Conservation (phyloP, 2,797 vertebrate species). For the Sebastolobus alascanus region DNA sequence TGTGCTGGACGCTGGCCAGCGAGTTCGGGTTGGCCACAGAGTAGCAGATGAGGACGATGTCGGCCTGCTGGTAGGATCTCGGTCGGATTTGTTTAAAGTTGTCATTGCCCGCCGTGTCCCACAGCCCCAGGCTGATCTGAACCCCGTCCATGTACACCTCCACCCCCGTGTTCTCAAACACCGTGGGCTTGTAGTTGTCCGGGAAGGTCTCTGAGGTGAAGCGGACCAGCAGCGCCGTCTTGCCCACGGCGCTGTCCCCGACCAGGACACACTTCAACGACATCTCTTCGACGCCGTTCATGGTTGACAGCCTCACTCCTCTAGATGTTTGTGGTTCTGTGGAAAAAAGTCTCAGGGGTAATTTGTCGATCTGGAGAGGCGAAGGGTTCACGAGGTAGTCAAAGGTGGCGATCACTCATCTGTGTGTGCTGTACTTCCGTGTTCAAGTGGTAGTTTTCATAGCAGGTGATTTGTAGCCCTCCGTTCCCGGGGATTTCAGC, state of each 20-base stretch:
- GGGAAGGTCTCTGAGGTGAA: constrained; percentile 98
- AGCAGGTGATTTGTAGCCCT: constrained; percentile 1
- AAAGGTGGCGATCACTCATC: neutral
- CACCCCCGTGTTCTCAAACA: constrained; percentile 97
- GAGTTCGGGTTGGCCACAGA: constrained; percentile 95
- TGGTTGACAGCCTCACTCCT: constrained; percentile 32
- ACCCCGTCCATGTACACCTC: constrained; percentile 96
- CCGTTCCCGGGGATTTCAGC: constrained; percentile 11
- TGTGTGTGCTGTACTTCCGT: constrained; percentile 3
- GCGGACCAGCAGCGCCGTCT: constrained; percentile 94
- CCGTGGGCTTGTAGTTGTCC: constrained; percentile 93
- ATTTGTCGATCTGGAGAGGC: neutral
- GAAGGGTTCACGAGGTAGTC: neutral
- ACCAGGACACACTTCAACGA: constrained; percentile 96
- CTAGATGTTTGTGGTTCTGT: neutral
- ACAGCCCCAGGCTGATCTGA: constrained; percentile 95
- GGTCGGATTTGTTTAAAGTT: constrained; percentile 93
- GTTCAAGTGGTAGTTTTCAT: constrained; percentile 17
- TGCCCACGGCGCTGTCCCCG: constrained; percentile 95
- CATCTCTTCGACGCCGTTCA: constrained; percentile 81
- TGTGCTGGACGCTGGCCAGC: constrained; percentile 88
- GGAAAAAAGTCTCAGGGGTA: neutral
- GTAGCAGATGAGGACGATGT: constrained; percentile 95
- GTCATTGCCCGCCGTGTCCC: constrained; percentile 96
- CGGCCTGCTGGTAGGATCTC: constrained; percentile 96